Base-by-base conservation (phyloP, 2,797 vertebrate species). In the Buceros bicornis region DNA sequence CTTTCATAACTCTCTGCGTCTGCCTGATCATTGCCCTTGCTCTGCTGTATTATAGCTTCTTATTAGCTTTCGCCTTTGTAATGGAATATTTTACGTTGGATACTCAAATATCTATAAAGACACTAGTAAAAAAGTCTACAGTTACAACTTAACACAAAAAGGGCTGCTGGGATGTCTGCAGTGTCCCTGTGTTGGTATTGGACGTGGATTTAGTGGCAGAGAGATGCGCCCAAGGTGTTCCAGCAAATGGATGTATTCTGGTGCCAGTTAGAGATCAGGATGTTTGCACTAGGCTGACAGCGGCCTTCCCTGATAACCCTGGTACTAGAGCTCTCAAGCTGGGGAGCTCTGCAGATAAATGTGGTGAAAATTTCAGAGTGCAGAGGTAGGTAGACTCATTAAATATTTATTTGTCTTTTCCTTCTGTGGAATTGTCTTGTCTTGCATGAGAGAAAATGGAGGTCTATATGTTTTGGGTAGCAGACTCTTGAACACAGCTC, bases 41-140 rank as follows among this genome's bases (percentile, higher is more conserved):
- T 90, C 64, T 93, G 93, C 88, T 77, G 54, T 64, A 53, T 94
- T 94, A 94, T 67, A 95, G 88, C 90, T 94, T 95, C 94, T 94
- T 95, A 92, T 93, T 96, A 96, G 84, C 91, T 88, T 95, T 92
- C 86, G 71, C 61, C 65, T 94, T 95, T 93, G 90, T 95, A 95
- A 93, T 95, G 93, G 78, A 95, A 92, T 95, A 95, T 95, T 97
- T 97, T 95, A 97, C 94, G 93, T 76, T 67, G 65, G 81, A 93
- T 95, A 92, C 78, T 95, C 93, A 97, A 94, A 72, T 94, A 90
- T 81, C 95, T 88, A 94, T 95, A 95, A 96, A 97, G 91, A 64
- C 60, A 77, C 83, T 12, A 85, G 86, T 94, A 89, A 95, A 96
- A 87, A 94, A 89, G 83, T 71, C 95, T 89, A 33, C 81, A 57